These are phyloP conservation scores for Spilogale gracilis DNA, from an alignment of 2,113 vertebrate genomes.

Conservation along the genomic window DNA sequence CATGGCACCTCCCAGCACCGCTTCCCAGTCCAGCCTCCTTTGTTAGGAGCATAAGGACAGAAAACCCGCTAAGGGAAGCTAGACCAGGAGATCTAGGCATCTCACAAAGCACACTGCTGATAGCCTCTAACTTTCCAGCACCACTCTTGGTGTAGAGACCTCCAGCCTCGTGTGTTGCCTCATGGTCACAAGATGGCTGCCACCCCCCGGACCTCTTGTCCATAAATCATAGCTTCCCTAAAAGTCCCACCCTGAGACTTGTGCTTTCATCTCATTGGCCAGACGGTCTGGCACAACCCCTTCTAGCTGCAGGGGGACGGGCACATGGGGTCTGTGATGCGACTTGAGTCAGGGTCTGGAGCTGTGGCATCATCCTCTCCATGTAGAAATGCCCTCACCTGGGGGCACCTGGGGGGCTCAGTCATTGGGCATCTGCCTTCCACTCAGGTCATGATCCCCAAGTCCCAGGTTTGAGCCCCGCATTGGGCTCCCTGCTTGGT, in stretches of 20 bases:
- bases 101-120: neutral
- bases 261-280: neutral
- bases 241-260: neutral
- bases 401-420: too few relatives aligned
- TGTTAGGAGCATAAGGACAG: neutral
- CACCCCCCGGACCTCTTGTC: neutral
- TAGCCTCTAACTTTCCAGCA: neutral
- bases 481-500: too few relatives aligned
- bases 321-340: neutral
- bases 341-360: neutral
- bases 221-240: neutral
- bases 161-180: neutral
- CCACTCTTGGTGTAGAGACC: neutral
- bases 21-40: neutral
- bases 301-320: too few relatives aligned
- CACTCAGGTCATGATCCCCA: too few relatives aligned
- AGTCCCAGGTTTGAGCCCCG: too few relatives aligned
- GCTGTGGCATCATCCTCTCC: too few relatives aligned
- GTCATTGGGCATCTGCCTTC: too few relatives aligned
- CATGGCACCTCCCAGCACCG: neutral
- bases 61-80: neutral
- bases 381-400: neutral
- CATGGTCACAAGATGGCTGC: neutral
- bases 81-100: fast-evolving
- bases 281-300: neutral